Conservation (phyloP, 2,797 vertebrate genomes). For the Chaunax sp. region DNA sequence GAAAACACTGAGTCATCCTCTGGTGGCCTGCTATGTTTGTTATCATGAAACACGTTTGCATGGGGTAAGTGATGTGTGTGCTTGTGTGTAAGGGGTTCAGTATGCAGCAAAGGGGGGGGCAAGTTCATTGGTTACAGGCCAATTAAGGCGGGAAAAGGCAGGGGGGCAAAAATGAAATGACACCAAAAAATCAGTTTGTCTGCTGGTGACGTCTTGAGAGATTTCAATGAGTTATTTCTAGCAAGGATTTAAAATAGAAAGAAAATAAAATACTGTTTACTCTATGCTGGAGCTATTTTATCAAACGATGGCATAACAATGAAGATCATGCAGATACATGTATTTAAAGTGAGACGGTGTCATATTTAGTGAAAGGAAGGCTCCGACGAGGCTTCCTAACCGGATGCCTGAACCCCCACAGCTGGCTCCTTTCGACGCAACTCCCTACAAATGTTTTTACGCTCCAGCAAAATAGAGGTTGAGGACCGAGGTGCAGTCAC, state of each 20-base stretch:
- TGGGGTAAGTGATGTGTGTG: neutral
- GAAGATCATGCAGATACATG: too few species aligned
- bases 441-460: too few species aligned
- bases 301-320: too few species aligned
- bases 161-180: constrained; percentile 14
- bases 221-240: constrained; percentile 11
- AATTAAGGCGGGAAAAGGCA: constrained; percentile 24
- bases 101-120: constrained; percentile 3
- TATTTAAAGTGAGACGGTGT: too few species aligned
- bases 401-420: too few species aligned
- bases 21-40: constrained; percentile 37
- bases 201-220: constrained; percentile 1
- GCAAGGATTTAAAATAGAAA: neutral
- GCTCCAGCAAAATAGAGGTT: too few species aligned
- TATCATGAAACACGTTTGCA: constrained; percentile 37
- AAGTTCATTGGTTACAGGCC: constrained; percentile 18
- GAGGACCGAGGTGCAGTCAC: too few species aligned
- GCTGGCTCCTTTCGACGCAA: too few species aligned
- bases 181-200: constrained; percentile 13
- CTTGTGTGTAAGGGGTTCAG: constrained; percentile 26
- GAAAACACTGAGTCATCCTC: constrained; percentile 14
- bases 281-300: too few species aligned
- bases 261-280: too few species aligned
- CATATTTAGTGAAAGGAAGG: too few species aligned
- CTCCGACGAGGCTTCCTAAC: too few species aligned